Evolutionary conservation across 92 coral and sea anemone genomes (phyloP).

Genomic region (Epizoanthus fatuus): DNA sequence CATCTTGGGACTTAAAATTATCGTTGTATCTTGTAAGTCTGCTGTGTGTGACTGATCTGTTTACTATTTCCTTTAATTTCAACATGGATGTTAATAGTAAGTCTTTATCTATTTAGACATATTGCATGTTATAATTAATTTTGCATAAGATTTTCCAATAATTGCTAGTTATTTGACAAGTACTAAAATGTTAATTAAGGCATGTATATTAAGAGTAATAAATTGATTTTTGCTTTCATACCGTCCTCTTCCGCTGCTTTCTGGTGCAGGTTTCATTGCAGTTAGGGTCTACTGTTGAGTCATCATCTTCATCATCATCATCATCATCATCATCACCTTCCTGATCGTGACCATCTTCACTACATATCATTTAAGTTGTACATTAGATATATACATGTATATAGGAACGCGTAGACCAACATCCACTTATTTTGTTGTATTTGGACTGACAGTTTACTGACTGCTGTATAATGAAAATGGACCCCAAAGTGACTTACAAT

Average conservation of each 20-base stretch:
- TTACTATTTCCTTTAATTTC: too few species aligned
- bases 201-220: too few species aligned
- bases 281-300: not conserved
- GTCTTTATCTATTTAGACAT: too few species aligned
- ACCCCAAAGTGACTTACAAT: not conserved
- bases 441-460: not conserved
- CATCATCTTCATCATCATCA: not conserved
- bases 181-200: too few species aligned
- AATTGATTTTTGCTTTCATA: not conserved
- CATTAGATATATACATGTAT: not conserved
- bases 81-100: too few species aligned
- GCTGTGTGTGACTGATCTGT: too few species aligned
- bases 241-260: slow-evolving; percentile 1
- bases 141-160: too few species aligned
- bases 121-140: too few species aligned
- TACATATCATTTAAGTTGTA: not conserved
- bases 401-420: not conserved
- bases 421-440: not conserved
- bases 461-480: slow-evolving; percentile 11
- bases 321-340: not conserved
- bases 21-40: too few species aligned
- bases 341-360: not conserved
- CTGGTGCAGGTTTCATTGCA: not conserved
- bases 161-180: too few species aligned
- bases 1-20: too few species aligned